These are phyloP conservation scores for Aphidius ervi DNA, from an alignment of 1,140 invertebrate genomes.

Conservation along the genomic window DNA sequence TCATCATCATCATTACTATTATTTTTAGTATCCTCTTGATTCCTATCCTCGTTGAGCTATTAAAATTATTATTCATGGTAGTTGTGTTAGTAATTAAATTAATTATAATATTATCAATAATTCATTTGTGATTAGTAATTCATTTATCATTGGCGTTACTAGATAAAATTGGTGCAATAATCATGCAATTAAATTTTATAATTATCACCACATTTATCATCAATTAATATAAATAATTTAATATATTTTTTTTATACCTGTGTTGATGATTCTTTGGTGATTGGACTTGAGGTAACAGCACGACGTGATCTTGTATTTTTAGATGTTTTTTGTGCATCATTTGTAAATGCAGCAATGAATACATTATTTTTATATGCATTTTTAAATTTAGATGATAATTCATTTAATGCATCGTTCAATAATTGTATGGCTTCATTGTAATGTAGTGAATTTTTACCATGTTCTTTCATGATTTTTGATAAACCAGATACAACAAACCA, in stretches of 20 bases:
- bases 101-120: background rate
- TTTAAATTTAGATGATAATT: slow-evolving; percentile 58
- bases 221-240: background rate
- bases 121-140: too few species aligned
- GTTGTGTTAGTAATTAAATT: background rate
- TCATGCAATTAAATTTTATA: slow-evolving; percentile 13
- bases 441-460: slow-evolving; percentile 65
- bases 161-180: slow-evolving; percentile 15
- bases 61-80: background rate
- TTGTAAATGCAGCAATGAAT: slow-evolving; percentile 61
- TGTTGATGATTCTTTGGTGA: background rate
- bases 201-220: background rate
- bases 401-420: slow-evolving; percentile 57
- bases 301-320: slow-evolving; percentile 36
- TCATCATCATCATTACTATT: slow-evolving; percentile 7
- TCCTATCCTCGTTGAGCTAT: background rate
- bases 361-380: slow-evolving; percentile 66
- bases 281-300: background rate
- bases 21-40: slow-evolving; percentile 5
- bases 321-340: slow-evolving; percentile 59
- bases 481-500: slow-evolving; percentile 63
- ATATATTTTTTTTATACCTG: background rate
- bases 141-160: slow-evolving; percentile 10
- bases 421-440: slow-evolving; percentile 65
- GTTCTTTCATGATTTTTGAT: slow-evolving; percentile 59